Base-by-base conservation (phyloP, 2,797 vertebrate genomes). In the Bryconaethiops microstoma region DNA sequence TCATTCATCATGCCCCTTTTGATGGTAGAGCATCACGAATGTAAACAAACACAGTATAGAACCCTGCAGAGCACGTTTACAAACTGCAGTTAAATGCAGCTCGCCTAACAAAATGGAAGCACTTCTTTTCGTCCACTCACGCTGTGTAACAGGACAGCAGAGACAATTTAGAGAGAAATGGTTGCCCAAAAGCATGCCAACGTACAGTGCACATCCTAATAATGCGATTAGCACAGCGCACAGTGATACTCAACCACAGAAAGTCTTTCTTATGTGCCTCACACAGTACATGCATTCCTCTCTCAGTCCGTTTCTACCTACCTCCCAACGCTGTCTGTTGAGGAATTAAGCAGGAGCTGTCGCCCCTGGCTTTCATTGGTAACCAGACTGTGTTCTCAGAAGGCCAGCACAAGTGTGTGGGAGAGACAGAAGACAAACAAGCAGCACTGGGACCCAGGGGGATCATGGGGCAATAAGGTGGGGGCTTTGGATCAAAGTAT, bases 401-500 rank as follows among this genome's bases (percentile, higher is more conserved):
- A 80, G 42, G 52, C 67, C 64, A 52, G 79, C 39, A 50, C 55
- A 59, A 65, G 64, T 57, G 73, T 76, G 72, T 76, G 70, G 62
- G 69, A 78, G 62, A 42, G 76, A 64, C 70, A 59, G 39, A 62
- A 76, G 25, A 74, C 42, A 79, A 63, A 75, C 64, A 79, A 62
- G 59, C 57, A 65, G 59, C 52, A 50, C 45, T 23, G 21, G 50
- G 60, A 62, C 74, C 65, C 52, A 68, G 69, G 75, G 74, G 69
- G 69, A 80, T 77, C 70, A 80, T 21, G 42, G 50, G 57, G 70
- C 82, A 83, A 83, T 68, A 80, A 83, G 78, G 68, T 77, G 42
- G 65, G 74, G 82, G 78, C 73, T 76, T 76, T 73, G 65, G 60
- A 83, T 83, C 82, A 83, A 80, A 83, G 78, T 54, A 42, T 52